Base-by-base conservation (phyloP, 2,113 vertebrate genomes). In the Vimba vimba region DNA sequence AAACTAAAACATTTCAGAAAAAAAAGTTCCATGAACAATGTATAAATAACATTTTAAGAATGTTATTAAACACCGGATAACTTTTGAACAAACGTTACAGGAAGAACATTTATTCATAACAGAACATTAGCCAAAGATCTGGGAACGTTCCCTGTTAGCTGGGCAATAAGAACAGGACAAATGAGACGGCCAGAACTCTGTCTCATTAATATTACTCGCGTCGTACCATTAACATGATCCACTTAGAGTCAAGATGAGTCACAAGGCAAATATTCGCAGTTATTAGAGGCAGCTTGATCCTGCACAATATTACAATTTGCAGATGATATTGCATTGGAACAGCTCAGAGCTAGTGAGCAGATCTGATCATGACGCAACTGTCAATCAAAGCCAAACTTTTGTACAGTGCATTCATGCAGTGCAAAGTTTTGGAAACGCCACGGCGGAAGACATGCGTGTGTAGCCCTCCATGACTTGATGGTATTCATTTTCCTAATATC, bases 391-490 rank as follows among this genome's bases (percentile, higher is more conserved):
- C 76, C 77, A 76, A 74, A 79, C 57, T 36, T 60, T 66, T 36
- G 33, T 89, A 76, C 80, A 88, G 74, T 71, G 77, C 76, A 81
- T 79, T 86, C 87, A 88, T 86, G 71, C 84, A 89, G 90, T 91
- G 90, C 84, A 90, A 85, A 50, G 59, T 79, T 74, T 85, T 85
- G 91, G 85, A 89, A 57, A 85, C 57, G 45, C 79, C 85, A 85
- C 50, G 45, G 80, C 85, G 92, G 91, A 93, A 93, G 93, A 94
- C 92, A 19, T 85, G 21, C 57, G 79, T 85, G 64, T 33, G 50
- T 83, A 81, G 43, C 82, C 68, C 68, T 85, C 86, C 64, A 57
- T 80, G 87, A 73, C 79, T 77, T 79, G 74, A 90, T 45, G 50
- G 62, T 39, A 85, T 91, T 86, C 64, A 69, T 8, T 57, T 45